Evolutionary conservation across 2,888 invertebrate genomes (phyloP), one percentile per base, ranked within the genome.

Genomic region (Monoplex corrugatus): DNA sequence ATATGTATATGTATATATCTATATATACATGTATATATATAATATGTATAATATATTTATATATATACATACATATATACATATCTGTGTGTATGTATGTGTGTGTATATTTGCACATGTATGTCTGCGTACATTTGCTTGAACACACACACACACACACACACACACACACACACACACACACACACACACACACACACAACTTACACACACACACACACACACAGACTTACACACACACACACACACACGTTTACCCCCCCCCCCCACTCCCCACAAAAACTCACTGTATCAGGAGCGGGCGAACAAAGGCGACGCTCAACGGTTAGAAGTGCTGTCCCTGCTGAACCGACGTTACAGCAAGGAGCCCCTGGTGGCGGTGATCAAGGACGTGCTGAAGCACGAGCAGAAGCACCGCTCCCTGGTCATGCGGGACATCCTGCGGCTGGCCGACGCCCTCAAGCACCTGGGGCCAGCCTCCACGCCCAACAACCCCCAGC

Each of bases 371-470:
- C 84, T 94, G 50, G 91, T 92, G 19, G 92, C 92, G 2, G 90
- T 92, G 6, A 91, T 94, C 0, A 90, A 90, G n/a, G 91, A 91
- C 43, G 92, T 92, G 40, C 88, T 93, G 32, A 92, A 92, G 43
- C 93, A 91, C 82, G 93, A 94, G 32, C 93, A 93, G 82, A 93
- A 92, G 38, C 91, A 87, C 8, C 93, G 92, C 84, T 40, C 89
- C 68, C 87, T 91, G 0, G 50, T 94, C 13, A 89, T 91, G 19
- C 89, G 89, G 13, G 94, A 94, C 88, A 86, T 93, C 23, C 92
- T 93, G 43, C 89, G 88, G 23, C 87, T 94, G 40, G 68, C 90
- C 28, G 91, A 92, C 8, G 68, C 50, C 63, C 50, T 88, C 83
- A 88, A 83, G 45, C 82, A 38, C 2, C 91, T 82, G 28, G 89